Evolutionary conservation across 2,797 vertebrate species (phyloP), one percentile per base, ranked within the genome.

Genomic region (Varecia variegata): DNA sequence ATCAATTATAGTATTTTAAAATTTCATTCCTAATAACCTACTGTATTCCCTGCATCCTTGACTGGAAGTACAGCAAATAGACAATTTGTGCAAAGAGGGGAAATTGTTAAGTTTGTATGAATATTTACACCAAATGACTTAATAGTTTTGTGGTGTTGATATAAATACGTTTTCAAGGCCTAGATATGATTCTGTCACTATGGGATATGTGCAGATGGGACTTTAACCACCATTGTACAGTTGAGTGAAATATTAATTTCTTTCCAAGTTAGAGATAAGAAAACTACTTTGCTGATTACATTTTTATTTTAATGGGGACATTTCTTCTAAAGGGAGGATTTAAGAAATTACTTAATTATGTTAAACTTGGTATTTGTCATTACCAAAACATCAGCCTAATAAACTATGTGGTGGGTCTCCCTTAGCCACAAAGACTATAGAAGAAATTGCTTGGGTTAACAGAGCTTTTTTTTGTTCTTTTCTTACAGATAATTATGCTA

Each of bases 401-500:
- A 38, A 84, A n/a, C 20, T 35, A 3, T 14, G 14, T 70, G 2
- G 4, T 76, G 30, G 54, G 4, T 71, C 90, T 93, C 30, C 13
- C n/a, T 71, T 8, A 38, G 21, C 25, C 30, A 82, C 38, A 77
- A 38, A 80, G 23, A 85, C 32, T 13, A 1, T 50, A 47, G 88
- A 21, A 81, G 84, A 88, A 77, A n/a, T 43, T 32, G 20, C 35
- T 73, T 74, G 43, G 8, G 12, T 88, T 62, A 97, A 54, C 43
- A 52, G 10, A 79, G 8, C 27, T 90, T 82, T 82, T 73, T 93
- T 82, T 73, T 93, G 32, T 93, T 54, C 20, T 94, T 97, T 73
- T 98, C 87, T 96, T 97, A 60, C 97, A 99, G 99, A 99, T 98
- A 98, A 98, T 50, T 99, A 99, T 80, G 99, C 99, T 60, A 98